phyloP scores from a whole-genome alignment of 1,140 invertebrate genomes.

The Calycopis cecrops region DNA sequence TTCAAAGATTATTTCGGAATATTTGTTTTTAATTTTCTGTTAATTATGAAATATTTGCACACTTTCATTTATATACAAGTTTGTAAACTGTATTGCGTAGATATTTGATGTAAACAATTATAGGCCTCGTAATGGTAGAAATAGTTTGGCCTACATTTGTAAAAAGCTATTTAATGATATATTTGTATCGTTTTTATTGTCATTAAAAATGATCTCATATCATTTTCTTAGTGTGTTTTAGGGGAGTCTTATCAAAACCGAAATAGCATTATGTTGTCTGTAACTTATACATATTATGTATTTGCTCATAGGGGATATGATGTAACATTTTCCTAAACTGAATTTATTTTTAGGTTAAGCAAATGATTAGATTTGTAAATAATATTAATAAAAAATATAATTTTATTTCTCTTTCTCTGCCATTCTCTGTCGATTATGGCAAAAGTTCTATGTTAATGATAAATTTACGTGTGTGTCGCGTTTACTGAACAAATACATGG shows the following conservation, averaged over 20 bases:
- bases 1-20: too few species aligned
- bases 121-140: too few species aligned
- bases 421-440: too few species aligned
- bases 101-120: too few species aligned
- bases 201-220: conserved; percentile 6
- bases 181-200: conserved; percentile 6
- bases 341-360: conserved; percentile 47
- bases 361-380: conserved; percentile 73
- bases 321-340: conserved; percentile 39
- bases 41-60: too few species aligned
- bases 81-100: too few species aligned
- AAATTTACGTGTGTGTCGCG: too few species aligned
- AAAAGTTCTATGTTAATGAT: too few species aligned
- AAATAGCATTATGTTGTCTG: conserved; percentile 2
- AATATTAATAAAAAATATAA: conserved; percentile 61
- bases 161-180: conserved; percentile 11
- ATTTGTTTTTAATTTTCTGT: too few species aligned
- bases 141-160: conserved; percentile 16
- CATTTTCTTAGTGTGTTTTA: neutral
- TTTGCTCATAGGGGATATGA: conserved; percentile 35
- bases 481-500: too few species aligned
- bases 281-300: conserved; percentile 12
- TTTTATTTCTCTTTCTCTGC: too few species aligned
- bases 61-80: too few species aligned
- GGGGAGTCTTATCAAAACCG: conserved; percentile 8